Evolutionary conservation across 2,797 vertebrate species (phyloP), one percentile per base, ranked within the genome.

Genomic region (Bradypodion pumilum): DNA sequence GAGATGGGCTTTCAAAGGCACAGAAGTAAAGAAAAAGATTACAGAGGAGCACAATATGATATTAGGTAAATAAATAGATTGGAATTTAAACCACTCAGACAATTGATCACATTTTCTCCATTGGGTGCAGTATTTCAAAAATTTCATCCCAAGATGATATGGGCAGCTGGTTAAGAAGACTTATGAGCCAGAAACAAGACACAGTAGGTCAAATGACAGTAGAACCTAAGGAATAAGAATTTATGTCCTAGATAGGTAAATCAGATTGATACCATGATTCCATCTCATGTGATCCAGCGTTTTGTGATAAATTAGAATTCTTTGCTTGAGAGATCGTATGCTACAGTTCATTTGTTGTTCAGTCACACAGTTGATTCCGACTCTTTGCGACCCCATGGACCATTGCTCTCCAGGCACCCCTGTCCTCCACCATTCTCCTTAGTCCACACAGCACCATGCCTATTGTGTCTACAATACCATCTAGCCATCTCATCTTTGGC

Each of bases 21-120:
- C 19, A 59, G 86, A 2, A 88, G 84, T 74, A 42, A 40, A 25
- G 8, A 40, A 15, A 75, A 46, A 84, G 12, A 4, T 42, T 83
- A 65, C 16, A 74, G 56, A 21, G 0, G 0, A 85, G 3, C 60
- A 32, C 21, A 25, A 46, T 0, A 25, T 23, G 4, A 29, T 62
- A 29, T 29, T 25, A 77, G 42, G 76, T 8, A 80, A 42, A 21
- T 35, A 37, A 69, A 80, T 56, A 60, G 8, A 19, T 0, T 49
- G 23, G 10, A 12, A 44, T 78, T 19, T 44, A 7, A 60, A 60
- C 80, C 0, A 0, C 44, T 59, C 15, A 21, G 27, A n/a, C 80
- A 80, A 6, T 42, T 62, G 46, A 80, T 80, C 56, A 42, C 40
- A 5, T 32, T 46, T 9, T 9, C n/a, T 21, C 32, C 62, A 7